These are phyloP conservation scores for Clavelina lepadiformis DNA, from an alignment of 23 tunicate genomes.

Conservation along the genomic window DNA sequence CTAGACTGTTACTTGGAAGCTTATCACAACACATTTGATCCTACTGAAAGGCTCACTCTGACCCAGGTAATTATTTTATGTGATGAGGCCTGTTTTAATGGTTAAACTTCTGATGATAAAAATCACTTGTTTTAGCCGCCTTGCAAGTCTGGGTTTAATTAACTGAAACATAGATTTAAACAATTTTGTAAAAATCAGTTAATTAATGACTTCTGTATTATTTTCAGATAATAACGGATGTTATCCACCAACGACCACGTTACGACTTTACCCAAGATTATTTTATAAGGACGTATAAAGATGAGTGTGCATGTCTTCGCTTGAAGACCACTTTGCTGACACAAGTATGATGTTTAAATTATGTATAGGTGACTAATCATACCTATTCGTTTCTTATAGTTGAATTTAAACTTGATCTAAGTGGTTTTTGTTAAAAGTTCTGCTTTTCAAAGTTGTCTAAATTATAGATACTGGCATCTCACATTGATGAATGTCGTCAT, in stretches of 20 bases:
- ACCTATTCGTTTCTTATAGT: too few relatives aligned
- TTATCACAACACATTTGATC: conserved; percentile 64
- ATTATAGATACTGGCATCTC: conserved; percentile 53
- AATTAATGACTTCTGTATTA: conserved; percentile 2
- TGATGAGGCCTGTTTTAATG: neutral
- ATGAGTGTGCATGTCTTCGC: conserved; percentile 74
- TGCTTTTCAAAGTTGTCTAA: too few relatives aligned
- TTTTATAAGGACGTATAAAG: conserved; percentile 51
- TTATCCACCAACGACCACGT: conserved; percentile 64
- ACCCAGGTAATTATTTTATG: conserved; percentile 46
- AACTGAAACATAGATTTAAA: too few relatives aligned
- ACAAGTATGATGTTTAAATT: conserved; percentile 30
- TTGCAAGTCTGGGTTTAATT: too few relatives aligned
- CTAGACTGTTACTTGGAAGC: conserved; percentile 69
- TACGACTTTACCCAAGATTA: conserved; percentile 79
- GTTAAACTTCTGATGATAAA: too few relatives aligned
- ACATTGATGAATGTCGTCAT: conserved; percentile 54
- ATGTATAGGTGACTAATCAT: neutral
- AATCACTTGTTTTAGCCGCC: too few relatives aligned
- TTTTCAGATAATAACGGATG: conserved; percentile 64
- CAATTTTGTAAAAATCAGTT: too few relatives aligned
- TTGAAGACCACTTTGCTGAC: conserved; percentile 37
- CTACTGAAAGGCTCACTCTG: conserved; percentile 26
- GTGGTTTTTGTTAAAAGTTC: too few relatives aligned
- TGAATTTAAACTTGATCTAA: too few relatives aligned